Conservation (phyloP, 30 jellyfish, hydroid and myxozoan genomes). For the Aurelia aurita region DNA sequence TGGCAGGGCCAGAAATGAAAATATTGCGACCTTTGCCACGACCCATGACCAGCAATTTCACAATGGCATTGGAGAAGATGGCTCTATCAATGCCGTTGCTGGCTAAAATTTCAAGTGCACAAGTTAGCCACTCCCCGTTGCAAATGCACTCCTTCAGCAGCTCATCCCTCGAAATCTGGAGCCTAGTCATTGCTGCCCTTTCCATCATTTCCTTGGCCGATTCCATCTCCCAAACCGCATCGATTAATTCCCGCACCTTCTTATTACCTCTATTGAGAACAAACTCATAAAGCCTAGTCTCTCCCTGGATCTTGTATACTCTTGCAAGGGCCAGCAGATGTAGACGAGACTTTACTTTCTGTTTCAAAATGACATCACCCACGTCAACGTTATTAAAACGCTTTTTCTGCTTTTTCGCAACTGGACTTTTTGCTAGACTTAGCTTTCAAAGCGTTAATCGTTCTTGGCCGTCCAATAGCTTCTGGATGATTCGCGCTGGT, state of each 20-base stretch:
- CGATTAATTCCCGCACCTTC: conserved; percentile 16
- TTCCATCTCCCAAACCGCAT: conserved; percentile 40
- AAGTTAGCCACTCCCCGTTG: conserved; percentile 13
- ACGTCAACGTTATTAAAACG: conserved; percentile 21
- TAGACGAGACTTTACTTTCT: not conserved
- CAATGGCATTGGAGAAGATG: not conserved
- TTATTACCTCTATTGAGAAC: conserved; percentile 14
- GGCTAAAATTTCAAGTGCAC: conserved; percentile 4
- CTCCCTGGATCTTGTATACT: not conserved
- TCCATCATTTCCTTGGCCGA: not conserved
- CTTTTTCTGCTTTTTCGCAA: not conserved
- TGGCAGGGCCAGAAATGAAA: conserved; percentile 39
- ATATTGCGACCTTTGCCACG: conserved; percentile 35
- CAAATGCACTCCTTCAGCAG: conserved; percentile 24
- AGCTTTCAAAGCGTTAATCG: conserved; percentile 23
- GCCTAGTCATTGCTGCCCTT: conserved; percentile 1
- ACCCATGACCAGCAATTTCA: conserved; percentile 7
- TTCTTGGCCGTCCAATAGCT: conserved; percentile 3
- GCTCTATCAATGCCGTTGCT: not conserved
- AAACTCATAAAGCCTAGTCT: conserved; percentile 20
- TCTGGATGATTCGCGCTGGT: conserved; percentile 21
- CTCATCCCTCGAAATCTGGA: conserved; percentile 1
- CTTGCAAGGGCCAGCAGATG: conserved; percentile 38
- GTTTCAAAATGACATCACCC: not conserved
- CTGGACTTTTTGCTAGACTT: not conserved